Evolutionary conservation across 1,140 invertebrate species (phyloP).

Genomic region (Heliconius congener): DNA sequence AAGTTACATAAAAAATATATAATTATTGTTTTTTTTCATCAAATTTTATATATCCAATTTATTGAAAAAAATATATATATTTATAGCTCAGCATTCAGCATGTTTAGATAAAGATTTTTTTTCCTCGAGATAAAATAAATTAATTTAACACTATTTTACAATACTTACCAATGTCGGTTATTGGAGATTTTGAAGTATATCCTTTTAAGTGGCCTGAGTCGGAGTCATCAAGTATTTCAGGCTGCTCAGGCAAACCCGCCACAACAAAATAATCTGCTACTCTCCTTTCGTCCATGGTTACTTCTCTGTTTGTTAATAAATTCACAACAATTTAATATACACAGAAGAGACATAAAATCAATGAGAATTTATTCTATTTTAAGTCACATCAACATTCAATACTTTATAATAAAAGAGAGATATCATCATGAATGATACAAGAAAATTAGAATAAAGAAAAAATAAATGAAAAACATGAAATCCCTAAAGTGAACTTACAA

Average conservation of each 20-base stretch:
- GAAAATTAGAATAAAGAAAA: constrained; percentile 44
- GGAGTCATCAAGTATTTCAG: constrained; percentile 90
- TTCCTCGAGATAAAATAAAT: background rate
- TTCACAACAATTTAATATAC: constrained; percentile 31
- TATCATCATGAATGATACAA: constrained; percentile 37
- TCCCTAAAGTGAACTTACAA: constrained; percentile 60
- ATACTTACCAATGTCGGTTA: constrained; percentile 90
- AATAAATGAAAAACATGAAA: constrained; percentile 52
- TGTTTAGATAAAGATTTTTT: background rate
- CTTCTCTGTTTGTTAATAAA: constrained; percentile 40
- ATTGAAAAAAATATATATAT: background rate
- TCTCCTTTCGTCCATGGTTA: constrained; percentile 89
- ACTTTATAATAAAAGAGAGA: background rate
- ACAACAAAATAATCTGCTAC: constrained; percentile 98
- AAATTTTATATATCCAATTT: background rate
- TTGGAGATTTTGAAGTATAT: constrained; percentile 90
- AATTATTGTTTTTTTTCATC: background rate
- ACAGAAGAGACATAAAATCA: background rate
- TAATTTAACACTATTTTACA: background rate
- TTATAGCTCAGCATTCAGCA: background rate
- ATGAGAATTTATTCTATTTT: background rate
- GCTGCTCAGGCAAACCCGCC: constrained; percentile 93
- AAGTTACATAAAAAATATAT: background rate
- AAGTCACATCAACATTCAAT: background rate
- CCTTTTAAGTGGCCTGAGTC: constrained; percentile 91